phyloP scores from a whole-genome alignment of 1,140 invertebrate species.

The Drosophila pruinosa region DNA sequence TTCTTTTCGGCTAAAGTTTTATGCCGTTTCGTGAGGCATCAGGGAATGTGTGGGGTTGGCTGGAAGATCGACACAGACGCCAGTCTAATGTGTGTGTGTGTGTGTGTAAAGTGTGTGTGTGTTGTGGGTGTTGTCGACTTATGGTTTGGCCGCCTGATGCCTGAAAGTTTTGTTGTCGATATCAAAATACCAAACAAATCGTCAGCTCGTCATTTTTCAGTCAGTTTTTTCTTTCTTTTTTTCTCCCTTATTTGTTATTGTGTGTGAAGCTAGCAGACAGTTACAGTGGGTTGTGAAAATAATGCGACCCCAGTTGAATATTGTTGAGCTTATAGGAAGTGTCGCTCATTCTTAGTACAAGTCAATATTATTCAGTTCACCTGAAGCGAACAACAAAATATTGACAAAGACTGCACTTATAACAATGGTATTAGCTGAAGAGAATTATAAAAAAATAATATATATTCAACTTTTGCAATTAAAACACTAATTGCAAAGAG shows the following conservation, averaged over 20 bases:
- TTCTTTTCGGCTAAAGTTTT: constrained; percentile 48
- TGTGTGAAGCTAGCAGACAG: constrained; percentile 36
- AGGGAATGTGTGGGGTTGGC: background rate
- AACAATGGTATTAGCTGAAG: no score
- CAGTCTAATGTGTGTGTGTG: constrained; percentile 22
- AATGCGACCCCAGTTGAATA: background rate
- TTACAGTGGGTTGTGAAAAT: constrained; percentile 22
- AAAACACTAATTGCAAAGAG: no score
- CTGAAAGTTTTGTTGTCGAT: constrained; percentile 63
- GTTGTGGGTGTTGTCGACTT: background rate
- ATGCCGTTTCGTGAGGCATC: background rate
- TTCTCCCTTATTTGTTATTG: constrained; percentile 65
- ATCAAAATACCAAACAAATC: constrained; percentile 80
- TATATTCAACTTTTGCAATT: no score
- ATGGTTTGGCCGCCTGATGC: constrained; percentile 16
- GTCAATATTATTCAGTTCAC: no score
- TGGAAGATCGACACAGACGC: constrained; percentile 21
- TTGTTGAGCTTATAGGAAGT: no score
- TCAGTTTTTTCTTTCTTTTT: constrained; percentile 73
- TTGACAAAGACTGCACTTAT: no score
- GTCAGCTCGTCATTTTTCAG: constrained; percentile 81
- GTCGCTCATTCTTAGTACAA: no score
- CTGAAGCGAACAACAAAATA: no score
- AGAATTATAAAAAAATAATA: no score
- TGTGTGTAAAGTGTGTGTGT: background rate